These are phyloP conservation scores for Thunnus thynnus DNA, from an alignment of 2,113 vertebrate genomes.

Conservation along the genomic window DNA sequence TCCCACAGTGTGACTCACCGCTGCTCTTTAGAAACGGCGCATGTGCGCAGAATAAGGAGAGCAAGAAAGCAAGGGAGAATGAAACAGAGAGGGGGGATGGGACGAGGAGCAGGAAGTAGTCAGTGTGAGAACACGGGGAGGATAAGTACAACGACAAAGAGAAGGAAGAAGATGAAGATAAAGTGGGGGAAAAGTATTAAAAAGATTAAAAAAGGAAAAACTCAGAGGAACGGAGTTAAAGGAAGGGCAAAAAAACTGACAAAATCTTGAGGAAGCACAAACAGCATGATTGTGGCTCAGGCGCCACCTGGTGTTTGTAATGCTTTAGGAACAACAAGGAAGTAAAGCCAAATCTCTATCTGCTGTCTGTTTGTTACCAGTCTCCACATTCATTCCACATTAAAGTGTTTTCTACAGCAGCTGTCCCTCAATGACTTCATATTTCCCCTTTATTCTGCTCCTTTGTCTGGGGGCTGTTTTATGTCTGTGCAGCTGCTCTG, in stretches of 20 bases:
- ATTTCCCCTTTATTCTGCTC: conserved; percentile 23
- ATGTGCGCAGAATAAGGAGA: conserved; percentile 69
- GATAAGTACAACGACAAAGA: conserved; percentile 29
- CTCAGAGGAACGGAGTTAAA: conserved; percentile 22
- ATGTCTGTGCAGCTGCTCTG: conserved; percentile 49
- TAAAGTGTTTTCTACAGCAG: conserved; percentile 49
- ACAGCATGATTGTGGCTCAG: conserved; percentile 34
- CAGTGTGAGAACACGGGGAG: conserved; percentile 13
- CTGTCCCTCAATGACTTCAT: conserved; percentile 46
- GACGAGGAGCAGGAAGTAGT: conserved; percentile 55
- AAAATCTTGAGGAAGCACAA: neutral
- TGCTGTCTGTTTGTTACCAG: conserved; percentile 18
- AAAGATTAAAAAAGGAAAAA: conserved; percentile 16
- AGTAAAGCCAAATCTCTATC: conserved; percentile 10
- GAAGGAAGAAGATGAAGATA: conserved; percentile 24
- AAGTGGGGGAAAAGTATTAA: neutral
- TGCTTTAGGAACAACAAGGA: neutral
- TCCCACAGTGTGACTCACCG: conserved; percentile 83
- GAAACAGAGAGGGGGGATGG: conserved; percentile 40
- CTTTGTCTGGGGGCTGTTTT: conserved; percentile 27
- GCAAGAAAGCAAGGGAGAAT: conserved; percentile 38
- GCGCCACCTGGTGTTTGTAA: conserved; percentile 78
- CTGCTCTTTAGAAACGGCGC: conserved; percentile 61
- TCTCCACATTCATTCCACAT: conserved; percentile 47
- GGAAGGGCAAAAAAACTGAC: neutral